Conservation (phyloP, 2,797 vertebrate genomes). For the Brachyrhaphis roseni region DNA sequence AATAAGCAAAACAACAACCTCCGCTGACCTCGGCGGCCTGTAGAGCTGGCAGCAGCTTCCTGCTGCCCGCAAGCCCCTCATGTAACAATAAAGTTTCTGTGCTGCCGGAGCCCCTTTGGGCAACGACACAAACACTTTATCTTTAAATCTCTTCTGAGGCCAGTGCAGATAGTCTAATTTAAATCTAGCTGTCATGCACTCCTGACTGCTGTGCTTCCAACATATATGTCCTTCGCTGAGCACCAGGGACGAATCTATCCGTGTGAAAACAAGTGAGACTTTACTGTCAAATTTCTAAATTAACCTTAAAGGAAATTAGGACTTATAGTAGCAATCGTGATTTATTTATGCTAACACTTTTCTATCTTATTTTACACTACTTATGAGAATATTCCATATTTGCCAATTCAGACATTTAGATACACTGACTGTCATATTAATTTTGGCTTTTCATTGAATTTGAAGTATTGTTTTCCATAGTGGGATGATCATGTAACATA, state of each 20-base stretch:
- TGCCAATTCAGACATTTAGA: not conserved
- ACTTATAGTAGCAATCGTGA: not conserved
- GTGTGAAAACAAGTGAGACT: conserved; percentile 9
- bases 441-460: not conserved
- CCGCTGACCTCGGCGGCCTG: conserved; percentile 27
- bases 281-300: not conserved
- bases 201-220: conserved; percentile 11
- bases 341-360: conserved; percentile 20
- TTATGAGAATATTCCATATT: not conserved
- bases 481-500: not conserved
- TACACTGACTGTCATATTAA: not conserved
- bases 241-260: conserved; percentile 23
- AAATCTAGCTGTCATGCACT: conserved; percentile 5
- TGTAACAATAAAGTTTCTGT: conserved; percentile 17
- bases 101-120: conserved; percentile 11
- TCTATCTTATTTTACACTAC: conserved; percentile 1
- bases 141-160: conserved; percentile 17
- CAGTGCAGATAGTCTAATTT: conserved; percentile 2
- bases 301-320: not conserved
- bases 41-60: conserved; percentile 13
- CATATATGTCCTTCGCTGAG: not conserved
- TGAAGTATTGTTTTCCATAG: not conserved
- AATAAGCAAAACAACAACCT: conserved; percentile 55
- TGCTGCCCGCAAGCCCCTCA: conserved; percentile 5
- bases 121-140: conserved; percentile 4